Evolutionary conservation across 2,888 invertebrate genomes (phyloP).

Genomic region (Camptogramma bilineatum): DNA sequence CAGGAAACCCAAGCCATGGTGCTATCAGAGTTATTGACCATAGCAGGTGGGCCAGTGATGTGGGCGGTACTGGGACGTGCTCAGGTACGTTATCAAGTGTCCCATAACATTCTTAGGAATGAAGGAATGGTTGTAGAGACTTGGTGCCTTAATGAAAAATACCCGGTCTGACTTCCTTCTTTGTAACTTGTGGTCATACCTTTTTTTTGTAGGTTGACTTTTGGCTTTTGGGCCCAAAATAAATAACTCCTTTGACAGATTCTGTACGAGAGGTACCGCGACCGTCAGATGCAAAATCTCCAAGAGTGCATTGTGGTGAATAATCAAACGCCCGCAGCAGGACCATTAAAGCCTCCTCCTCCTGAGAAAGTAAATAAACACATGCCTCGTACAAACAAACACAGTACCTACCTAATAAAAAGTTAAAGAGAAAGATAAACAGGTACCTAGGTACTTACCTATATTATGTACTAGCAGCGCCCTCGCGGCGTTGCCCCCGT

Average conservation of each 20-base stretch:
- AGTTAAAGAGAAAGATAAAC: no score
- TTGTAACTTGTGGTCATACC: no score
- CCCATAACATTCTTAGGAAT: no score
- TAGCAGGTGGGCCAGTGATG: conserved; percentile 74
- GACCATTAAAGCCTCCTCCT: conserved; percentile 28
- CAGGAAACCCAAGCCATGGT: conserved; percentile 71
- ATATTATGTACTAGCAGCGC: no score
- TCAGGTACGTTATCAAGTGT: conserved; percentile 36
- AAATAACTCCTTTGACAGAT: conserved; percentile 1
- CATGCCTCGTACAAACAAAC: background rate
- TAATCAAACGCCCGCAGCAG: conserved; percentile 35
- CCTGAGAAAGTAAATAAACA: conserved; percentile 40
- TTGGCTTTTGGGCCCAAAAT: no score
- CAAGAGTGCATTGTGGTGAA: conserved; percentile 60
- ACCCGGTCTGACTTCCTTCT: no score
- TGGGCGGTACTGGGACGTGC: conserved; percentile 64
- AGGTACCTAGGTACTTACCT: no score
- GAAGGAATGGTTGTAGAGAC: no score
- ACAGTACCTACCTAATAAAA: no score
- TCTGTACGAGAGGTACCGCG: conserved; percentile 62
- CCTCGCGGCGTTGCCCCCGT: no score
- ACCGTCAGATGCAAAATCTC: conserved; percentile 56
- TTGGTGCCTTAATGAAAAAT: no score
- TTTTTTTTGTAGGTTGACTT: no score
- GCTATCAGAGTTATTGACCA: conserved; percentile 63